Percentiles rank a stretch among this genome's conserved stretches.
These are phyloP conservation scores for Trachemys scripta DNA, from an alignment of 2,113 vertebrate species.

Conservation along the genomic window DNA sequence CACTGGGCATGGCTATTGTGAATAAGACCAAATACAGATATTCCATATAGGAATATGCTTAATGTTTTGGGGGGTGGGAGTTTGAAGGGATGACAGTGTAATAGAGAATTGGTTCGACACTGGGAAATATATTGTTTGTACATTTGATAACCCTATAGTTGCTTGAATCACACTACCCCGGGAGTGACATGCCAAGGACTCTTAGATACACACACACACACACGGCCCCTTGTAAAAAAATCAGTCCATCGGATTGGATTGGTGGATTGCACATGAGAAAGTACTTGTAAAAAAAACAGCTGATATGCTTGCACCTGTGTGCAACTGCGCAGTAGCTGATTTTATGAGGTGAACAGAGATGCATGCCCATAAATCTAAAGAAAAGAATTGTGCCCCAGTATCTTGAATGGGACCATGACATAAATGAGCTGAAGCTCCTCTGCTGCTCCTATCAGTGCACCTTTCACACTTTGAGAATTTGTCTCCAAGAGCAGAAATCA, in stretches of 20 bases:
- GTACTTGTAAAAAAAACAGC: not conserved
- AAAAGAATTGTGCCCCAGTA: not conserved
- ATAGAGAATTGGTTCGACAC: constrained; percentile 10
- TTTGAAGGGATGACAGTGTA: constrained; percentile 51
- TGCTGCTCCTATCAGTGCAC: not conserved
- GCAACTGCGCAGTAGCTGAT: not conserved
- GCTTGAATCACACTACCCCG: not conserved
- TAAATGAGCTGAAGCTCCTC: not conserved
- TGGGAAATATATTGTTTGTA: constrained; percentile 20
- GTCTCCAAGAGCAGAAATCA: constrained; percentile 6
- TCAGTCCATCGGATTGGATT: not conserved
- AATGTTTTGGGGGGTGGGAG: not conserved
- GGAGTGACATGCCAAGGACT: not conserved
- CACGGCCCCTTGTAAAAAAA: not conserved
- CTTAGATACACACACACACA: not conserved
- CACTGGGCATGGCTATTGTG: constrained; percentile 34
- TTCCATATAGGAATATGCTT: constrained; percentile 31
- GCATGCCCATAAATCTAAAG: not conserved
- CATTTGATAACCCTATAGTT: not conserved
- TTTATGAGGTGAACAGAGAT: not conserved
- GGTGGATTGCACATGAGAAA: not conserved
- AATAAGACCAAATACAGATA: constrained; percentile 58
- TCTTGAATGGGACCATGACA: not conserved
- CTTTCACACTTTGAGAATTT: not conserved
- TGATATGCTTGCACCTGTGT: not conserved